phyloP scores from a whole-genome alignment of 2,113 vertebrate genomes.

The Peromyscus maniculatus region DNA sequence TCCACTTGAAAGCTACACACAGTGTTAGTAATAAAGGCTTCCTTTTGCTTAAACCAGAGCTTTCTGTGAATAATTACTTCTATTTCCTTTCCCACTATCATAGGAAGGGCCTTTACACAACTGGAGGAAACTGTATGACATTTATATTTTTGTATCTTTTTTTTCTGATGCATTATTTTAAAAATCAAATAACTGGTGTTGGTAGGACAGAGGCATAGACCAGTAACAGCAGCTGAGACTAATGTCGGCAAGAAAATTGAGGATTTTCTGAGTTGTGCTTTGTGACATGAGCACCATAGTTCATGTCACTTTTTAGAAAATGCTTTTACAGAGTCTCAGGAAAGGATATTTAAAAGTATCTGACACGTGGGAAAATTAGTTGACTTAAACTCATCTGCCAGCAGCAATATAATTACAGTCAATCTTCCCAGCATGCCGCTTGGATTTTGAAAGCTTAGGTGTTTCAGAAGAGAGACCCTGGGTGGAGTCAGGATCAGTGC shows the following conservation, averaged over 20 bases:
- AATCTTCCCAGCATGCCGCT: not conserved
- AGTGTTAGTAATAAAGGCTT: not conserved
- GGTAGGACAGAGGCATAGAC: not conserved
- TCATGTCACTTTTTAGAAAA: not conserved
- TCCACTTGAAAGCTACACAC: not conserved
- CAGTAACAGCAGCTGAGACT: not conserved
- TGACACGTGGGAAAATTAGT: not conserved
- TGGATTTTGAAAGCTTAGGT: constrained; percentile 53
- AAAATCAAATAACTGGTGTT: not conserved
- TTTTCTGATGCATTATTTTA: constrained; percentile 7
- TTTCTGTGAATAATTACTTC: not conserved
- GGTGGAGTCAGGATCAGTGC: constrained; percentile 52
- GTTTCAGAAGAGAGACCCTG: constrained; percentile 64
- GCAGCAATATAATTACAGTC: constrained; percentile 60
- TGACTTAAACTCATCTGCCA: constrained; percentile 57
- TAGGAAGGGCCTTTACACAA: not conserved
- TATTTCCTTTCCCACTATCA: not conserved
- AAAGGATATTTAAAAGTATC: not conserved
- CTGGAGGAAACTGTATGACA: not conserved
- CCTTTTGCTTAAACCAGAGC: not conserved
- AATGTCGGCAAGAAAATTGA: not conserved
- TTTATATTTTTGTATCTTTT: not conserved
- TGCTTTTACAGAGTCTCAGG: not conserved
- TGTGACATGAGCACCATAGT: not conserved
- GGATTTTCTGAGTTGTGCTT: not conserved